Base-by-base conservation (phyloP, 2,888 invertebrate species). In the Glyphotaelius pellucidus region DNA sequence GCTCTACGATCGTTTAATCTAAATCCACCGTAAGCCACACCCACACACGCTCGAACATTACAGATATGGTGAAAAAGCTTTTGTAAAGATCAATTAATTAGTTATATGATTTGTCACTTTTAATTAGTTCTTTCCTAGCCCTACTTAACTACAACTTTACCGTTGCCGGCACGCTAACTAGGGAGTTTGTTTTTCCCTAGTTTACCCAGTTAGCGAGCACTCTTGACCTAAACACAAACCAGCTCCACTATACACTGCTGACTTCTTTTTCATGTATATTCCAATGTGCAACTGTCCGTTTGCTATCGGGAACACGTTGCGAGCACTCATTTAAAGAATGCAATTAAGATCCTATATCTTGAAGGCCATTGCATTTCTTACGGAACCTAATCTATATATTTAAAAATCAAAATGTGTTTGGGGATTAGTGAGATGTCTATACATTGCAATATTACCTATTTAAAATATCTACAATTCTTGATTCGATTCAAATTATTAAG, bases 111-210 rank as follows among this genome's bases (percentile, higher is more conserved):
- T 47, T 47, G 12, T 47, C 47, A 19, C 52, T 19, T 52, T 52
- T 52, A 4, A 52, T 52, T 52, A 52, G 5, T 52, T 52, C 80
- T 30, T 80, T 31, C 31, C 83, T 32, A 83, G 9, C 35, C 83
- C 83, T 83, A 35, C 83, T 32, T 83, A 35, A 31, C 25, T 2
- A 83, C 1, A 25, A n/a, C 9, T n/a, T 67, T n/a, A 67, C 67
- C n/a, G 67, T 67, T 67, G 67, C 9, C 67, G 19, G 83, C 25
- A 32, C 15, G 25, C n/a, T n/a, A 38, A 83, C 19, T 38, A n/a
- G n/a, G 83, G 83, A 83, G 83, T 83, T 83, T 35, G 83, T 83
- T 83, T 83, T 83, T 83, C 35, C 35, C 35, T 35, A 5, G 83
- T 83, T 35, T 83, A 83, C 35, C 83, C 25, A 9, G 83, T 83